These are phyloP conservation scores for Clarias pachynema DNA, from an alignment of 2,797 vertebrate genomes.

Conservation along the genomic window DNA sequence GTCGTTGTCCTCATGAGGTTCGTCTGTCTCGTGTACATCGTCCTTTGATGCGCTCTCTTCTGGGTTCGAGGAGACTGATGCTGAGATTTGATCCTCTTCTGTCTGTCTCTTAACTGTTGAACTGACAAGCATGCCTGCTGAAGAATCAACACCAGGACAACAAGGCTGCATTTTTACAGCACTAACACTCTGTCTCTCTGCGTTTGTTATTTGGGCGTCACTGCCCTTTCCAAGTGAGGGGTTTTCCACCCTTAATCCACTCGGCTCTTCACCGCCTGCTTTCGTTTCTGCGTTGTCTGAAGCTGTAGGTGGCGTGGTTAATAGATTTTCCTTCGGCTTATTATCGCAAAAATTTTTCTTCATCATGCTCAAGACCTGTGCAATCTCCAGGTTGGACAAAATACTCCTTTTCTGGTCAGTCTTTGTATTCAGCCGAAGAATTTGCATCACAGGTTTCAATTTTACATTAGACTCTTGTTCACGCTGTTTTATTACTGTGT, in stretches of 20 bases:
- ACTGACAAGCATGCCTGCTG: slow-evolving; percentile 8
- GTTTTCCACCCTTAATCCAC: not conserved
- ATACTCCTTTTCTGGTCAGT: slow-evolving; percentile 5
- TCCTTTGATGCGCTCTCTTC: not conserved
- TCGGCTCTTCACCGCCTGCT: slow-evolving; percentile 11
- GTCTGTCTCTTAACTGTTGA: not conserved
- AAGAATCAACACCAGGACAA: not conserved
- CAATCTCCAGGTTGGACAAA: slow-evolving; percentile 4
- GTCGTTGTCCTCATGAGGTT: not conserved
- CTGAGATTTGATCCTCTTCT: not conserved
- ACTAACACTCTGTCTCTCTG: not conserved
- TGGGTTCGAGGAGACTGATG: not conserved
- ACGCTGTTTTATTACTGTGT: not conserved
- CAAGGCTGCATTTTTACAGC: not conserved
- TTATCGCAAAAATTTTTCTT: not conserved
- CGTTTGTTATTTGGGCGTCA: not conserved
- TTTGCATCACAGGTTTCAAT: not conserved
- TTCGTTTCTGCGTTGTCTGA: not conserved
- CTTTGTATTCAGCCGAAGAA: not conserved
- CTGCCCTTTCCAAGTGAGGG: not conserved
- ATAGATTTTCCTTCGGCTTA: not conserved
- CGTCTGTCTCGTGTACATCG: not conserved
- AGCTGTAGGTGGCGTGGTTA: too few species aligned
- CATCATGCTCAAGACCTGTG: not conserved
- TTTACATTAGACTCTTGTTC: not conserved